A percentile compares a stretch with the other conserved stretches of the same genome.
Conservation (phyloP, 1,140 invertebrate species). For the Helicoverpa armigera region DNA sequence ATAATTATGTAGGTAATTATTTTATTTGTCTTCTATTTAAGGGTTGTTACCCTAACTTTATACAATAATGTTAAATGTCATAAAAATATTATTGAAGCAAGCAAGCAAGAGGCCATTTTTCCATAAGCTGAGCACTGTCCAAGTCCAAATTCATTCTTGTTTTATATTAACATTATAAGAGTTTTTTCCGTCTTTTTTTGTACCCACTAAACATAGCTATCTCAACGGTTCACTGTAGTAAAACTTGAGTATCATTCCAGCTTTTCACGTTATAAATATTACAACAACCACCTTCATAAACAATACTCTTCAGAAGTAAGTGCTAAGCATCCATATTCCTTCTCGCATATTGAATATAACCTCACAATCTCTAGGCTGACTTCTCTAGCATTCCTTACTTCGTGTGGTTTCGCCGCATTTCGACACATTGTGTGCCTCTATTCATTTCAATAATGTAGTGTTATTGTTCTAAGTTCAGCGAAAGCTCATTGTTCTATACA, state of each 20-base stretch:
- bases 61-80: no score
- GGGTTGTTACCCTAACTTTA: neutral
- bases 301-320: neutral
- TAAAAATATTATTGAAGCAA: no score
- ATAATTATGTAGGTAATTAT: conserved; percentile 18
- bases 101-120: no score
- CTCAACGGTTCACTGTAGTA: neutral
- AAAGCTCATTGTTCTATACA: conserved; percentile 44
- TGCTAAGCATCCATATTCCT: neutral
- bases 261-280: no score
- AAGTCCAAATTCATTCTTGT: no score
- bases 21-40: neutral
- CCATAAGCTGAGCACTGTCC: no score
- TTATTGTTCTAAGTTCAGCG: conserved; percentile 42
- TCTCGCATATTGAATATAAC: conserved; percentile 21
- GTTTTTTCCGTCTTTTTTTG: no score
- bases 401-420: conserved; percentile 23
- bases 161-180: no score
- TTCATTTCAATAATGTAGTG: conserved; percentile 47
- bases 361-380: conserved; percentile 5
- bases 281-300: neutral
- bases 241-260: no score
- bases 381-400: conserved; percentile 28
- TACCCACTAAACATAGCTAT: no score
- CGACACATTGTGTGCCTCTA: conserved; percentile 26